Base-by-base conservation (phyloP, 2,113 vertebrate genomes). In the Lasiurus cinereus region DNA sequence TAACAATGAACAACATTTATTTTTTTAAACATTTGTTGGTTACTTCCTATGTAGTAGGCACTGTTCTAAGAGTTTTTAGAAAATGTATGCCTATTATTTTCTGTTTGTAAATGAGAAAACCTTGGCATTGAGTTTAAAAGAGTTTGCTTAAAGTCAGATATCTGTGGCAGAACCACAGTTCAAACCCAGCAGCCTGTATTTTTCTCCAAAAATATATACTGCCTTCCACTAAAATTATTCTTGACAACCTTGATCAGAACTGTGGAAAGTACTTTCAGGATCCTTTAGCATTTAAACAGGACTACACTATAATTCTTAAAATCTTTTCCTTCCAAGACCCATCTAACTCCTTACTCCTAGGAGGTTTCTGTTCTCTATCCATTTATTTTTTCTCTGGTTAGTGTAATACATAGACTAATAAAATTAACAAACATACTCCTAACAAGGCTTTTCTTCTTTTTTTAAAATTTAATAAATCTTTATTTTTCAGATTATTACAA, bases 321-420 rank as follows among this genome's bases (percentile, higher is more conserved):
- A 69, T 10, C 6, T 1, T 95, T 72, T 69, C 24, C 33, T 83
- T 87, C 14, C 4, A 77, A 79, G 59, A 31, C 74, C 8, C 16
- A 80, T 78, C 4, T 48, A 64, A 76, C 16, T 77, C 22, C 1
- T 86, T 46, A 48, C 2, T 39, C 27, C 10, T 78, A 8, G 29
- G 19, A n/a, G 52, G 48, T 67, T 82, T 93, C 19, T 93, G 86
- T 90, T 48, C 33, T 93, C 9, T 69, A 3, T 76, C 8, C 27
- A 19, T 69, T 83, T 80, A 66, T 89, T 93, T 94, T 80, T 16
- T 84, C 16, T 69, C 16, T 76, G 54, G 54, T 89, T 18, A 85
- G 0, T 85, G 33, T 1, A 83, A 33, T 48, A 39, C 18, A 56
- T 89, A 43, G 31, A 36, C 24, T 94, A 11, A 31, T 67, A 73